phyloP scores from a whole-genome alignment of 2,797 vertebrate species.

The Anabacerthia variegaticeps region DNA sequence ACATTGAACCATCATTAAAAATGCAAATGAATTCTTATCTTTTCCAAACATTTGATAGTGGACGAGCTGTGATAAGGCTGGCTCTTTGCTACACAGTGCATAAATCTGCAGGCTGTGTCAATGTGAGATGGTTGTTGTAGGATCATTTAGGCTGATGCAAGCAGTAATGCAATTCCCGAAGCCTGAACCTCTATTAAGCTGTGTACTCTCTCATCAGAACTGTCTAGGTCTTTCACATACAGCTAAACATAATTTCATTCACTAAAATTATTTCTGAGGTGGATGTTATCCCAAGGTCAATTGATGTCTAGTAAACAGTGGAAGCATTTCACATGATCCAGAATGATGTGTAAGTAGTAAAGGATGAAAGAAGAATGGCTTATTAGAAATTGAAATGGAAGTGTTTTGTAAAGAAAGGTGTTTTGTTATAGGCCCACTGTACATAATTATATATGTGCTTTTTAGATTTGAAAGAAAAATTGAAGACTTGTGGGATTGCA shows the following conservation, averaged over 20 bases:
- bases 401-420: not conserved
- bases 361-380: not conserved
- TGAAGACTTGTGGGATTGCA: not conserved
- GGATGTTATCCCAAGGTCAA: conserved; percentile 1
- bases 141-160: conserved; percentile 51
- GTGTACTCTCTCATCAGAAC: not conserved
- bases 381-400: not conserved
- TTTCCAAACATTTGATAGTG: conserved; percentile 82
- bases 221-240: not conserved
- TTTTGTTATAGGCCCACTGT: not conserved
- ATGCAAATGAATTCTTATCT: conserved; percentile 84
- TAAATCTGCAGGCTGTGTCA: conserved; percentile 59
- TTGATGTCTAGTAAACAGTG: not conserved
- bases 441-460: not conserved
- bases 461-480: not conserved
- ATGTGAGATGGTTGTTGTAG: conserved; percentile 14
- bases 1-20: conserved; percentile 61
- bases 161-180: conserved; percentile 39
- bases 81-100: not conserved
- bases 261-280: conserved; percentile 20
- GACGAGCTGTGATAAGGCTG: conserved; percentile 79
- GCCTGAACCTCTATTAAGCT: conserved; percentile 35
- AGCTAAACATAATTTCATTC: conserved; percentile 29
- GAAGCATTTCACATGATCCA: not conserved
- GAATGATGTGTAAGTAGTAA: not conserved